Evolutionary conservation across 1,140 invertebrate genomes (phyloP), one percentile per base, ranked within the genome.

Genomic region (Lerema accius): DNA sequence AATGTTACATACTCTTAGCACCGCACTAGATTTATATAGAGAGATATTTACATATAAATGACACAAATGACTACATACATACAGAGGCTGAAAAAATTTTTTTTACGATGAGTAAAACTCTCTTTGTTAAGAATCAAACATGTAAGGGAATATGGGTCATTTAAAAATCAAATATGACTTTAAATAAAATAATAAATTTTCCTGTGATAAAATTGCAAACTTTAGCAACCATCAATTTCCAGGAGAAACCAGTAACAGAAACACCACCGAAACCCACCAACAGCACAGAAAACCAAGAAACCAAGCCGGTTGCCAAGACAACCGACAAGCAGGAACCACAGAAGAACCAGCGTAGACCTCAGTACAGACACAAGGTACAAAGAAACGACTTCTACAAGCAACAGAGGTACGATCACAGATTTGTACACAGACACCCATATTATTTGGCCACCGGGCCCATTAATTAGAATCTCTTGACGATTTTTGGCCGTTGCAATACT

Each of bases 391-490:
- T 86, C 71, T 89, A 87, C 40, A 86, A 82, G 43, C 86, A 86
- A 58, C 80, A 84, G 51, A 86, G 86, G 76, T 89, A 89, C 53
- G 85, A 88, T 39, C 75, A 69, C 14, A 71, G 86, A 50, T 88
- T 89, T 51, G 80, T 84, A 51, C 83, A 81, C 45, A 63, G 85
- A 50, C 83, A 86, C 37, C 86, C 86, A 6, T 89, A 87, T 55
- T 89, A 89, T 42, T 60, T 89, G 23, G 86, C 86, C 13, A 86
- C 86, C 0, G 84, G 86, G 14, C 81, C 86, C 17, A 89, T 88
- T 13, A 87, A 89, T 48, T 88, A 82, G 71, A 26, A 35, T 59
- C 32, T 53, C 19, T 11, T 5, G n/a, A n/a, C n/a, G n/a, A 23
- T 5, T 23, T 23, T 23, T 23, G 19, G n/a, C n/a, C 5, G 5